Evolutionary conservation across 2,888 invertebrate species (phyloP), one percentile per base, ranked within the genome.

Genomic region (Nemotelus pantherinus): DNA sequence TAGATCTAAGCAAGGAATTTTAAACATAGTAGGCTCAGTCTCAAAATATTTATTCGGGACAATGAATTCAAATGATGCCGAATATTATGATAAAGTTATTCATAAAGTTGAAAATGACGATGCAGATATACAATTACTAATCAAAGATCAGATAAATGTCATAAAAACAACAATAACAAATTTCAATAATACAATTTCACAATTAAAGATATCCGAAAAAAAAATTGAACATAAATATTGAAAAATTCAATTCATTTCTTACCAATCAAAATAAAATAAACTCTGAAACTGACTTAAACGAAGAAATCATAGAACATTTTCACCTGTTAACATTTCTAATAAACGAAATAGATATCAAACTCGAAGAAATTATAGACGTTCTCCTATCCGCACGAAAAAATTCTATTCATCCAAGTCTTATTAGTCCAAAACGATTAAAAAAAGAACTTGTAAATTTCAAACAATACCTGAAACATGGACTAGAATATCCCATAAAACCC

Each of bases 351-450:
- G 60, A 77, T 48, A 53, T 76, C 44, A 78, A 81, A 71, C 77
- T 75, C 43, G 78, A 78, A 72, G 58, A 41, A 7, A 39, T 80
- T 6, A 77, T 79, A 4, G 74, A 79, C 50, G 67, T 80, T 3
- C 77, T 81, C 6, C 58, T 81, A 63, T 80, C 81, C 65, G 77
- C 78, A 6, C 80, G 68, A 47, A 67, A 68, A 48, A 81, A 81
- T 63, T 77, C 70, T 53, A n/a, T 81, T 50, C 81, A 81, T 74
- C 81, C 81, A 44, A 77, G 45, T 7, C 55, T 82, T 3, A 80
- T 81, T 39, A 75, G 77, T 53, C 81, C 80, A n/a, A 67, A 60
- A 1, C 75, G 79, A 57, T 68, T 78, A 25, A 45, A 75, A 43
- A 57, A 72, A 6, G 80, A 80, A 77, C 65, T 81, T 39, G 39